Base-by-base conservation (phyloP, 2,797 vertebrate genomes). In the Choloepus didactylus region DNA sequence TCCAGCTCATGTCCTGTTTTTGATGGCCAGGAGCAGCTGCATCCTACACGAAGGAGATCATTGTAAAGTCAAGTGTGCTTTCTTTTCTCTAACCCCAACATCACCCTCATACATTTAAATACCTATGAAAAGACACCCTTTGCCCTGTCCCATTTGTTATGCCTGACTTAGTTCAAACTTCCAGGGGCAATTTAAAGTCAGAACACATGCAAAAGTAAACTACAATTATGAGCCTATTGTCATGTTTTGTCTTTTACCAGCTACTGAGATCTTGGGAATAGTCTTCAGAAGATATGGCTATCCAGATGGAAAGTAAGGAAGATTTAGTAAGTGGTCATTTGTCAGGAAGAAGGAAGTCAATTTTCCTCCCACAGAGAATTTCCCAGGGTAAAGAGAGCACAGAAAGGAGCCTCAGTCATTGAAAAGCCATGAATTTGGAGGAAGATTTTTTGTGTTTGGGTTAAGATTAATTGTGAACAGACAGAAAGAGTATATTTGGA, bases 171-270 rank as follows among this genome's bases (percentile, higher is more conserved):
- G 18, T 85, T 94, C 86, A 93, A 73, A 80, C 91, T 96, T 90
- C 89, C n/a, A 23, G 51, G 64, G 29, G 29, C 73, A 96, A 23
- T 67, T 80, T 46, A 49, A 90, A 85, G 49, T 80, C 35, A 8
- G 82, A 89, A 76, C 19, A 85, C 67, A 59, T n/a, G 72, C 54
- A 82, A 83, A 60, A 94, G 70, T 72, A 92, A 91, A 54, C 31
- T 69, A 38, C 8, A 89, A 3, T 76, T 83, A 51, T 46, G 64
- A 12, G 12, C 31, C 59, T 94, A 0, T 49, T 92, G n/a, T 49
- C 75, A 69, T 29, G 15, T 70, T 97, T 92, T 86, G 19, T 10
- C 66, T 95, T 93, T 96, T 93, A 62, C 41, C 90, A 70, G n/a
- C 11, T 88, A 38, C 79, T 91, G 59, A 75, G 66, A 69, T 82